Evolutionary conservation across 2,888 invertebrate genomes (phyloP), one percentile per base, ranked within the genome.

Genomic region (Drosophila eohydei): DNA sequence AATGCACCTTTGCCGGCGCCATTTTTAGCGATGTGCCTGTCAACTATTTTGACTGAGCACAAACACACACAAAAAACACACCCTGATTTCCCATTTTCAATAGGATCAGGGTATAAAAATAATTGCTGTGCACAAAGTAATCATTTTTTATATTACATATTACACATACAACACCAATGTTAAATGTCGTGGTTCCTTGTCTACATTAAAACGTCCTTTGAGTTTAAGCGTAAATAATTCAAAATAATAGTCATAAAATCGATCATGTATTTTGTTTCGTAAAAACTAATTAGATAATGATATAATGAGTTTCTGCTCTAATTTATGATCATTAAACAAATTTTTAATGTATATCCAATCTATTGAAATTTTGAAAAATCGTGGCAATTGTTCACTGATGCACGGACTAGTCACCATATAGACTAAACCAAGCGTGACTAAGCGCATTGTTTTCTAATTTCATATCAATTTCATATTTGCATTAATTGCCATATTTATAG

Each of bases 1-100:
- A 66, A 2, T 74, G 70, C 40, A 71, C 69, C 6, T 88, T 88
- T 34, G 64, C 72, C 2, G 88, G 86, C 8, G 69, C 74, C 36
- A 73, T 87, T 16, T 88, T 83, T 38, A 81, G 77, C 6, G 75
- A 83, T 58, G 74, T 74, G 2, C 86, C 89, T 4, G 12, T 57
- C 14, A 41, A 52, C 12, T 38, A 54, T 5, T 63, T 85, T 14
- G 55, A 75, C 32, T 40, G 43, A 40, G 5, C 6, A 14, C 32
- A n/a, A 30, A 16, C n/a, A 46, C 46, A 11, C 21, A 28, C 14
- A 28, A 21, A 21, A 21, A 21, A 21, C 21, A 21, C 1, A 21
- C 21, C 1, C 21, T 21, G 21, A 21, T 21, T 21, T 21, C 21
- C 21, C 21, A 21, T 21, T 21, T 21, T 21, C 21, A 21, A 21